phyloP scores from a whole-genome alignment of 2,888 invertebrate species.

The Hydrotaea diabolus region DNA sequence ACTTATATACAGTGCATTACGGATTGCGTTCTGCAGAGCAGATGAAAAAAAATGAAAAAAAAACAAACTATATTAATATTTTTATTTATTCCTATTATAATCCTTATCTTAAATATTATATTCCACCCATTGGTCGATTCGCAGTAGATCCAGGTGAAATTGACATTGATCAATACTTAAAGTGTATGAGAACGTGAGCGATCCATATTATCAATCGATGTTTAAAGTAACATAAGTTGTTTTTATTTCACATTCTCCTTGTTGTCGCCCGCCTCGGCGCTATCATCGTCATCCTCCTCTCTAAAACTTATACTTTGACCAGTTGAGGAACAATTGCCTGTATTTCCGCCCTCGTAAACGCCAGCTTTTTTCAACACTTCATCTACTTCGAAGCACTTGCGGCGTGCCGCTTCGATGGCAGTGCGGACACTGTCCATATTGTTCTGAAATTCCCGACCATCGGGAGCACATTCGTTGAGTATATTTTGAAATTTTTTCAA shows the following conservation, averaged over 20 bases:
- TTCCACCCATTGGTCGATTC: too few relatives aligned
- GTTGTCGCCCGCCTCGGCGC: slow-evolving; percentile 16
- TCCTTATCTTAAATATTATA: too few relatives aligned
- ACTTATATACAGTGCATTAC: too few relatives aligned
- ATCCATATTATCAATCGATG: too few relatives aligned
- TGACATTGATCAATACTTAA: too few relatives aligned
- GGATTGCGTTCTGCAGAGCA: too few relatives aligned
- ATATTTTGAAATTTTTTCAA: slow-evolving; percentile 63
- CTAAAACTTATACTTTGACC: slow-evolving; percentile 51
- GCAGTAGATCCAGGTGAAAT: too few relatives aligned
- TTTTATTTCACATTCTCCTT: slow-evolving; percentile 57
- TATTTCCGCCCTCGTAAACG: neutral
- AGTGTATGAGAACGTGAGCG: too few relatives aligned
- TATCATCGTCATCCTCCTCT: neutral
- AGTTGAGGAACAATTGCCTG: slow-evolving; percentile 26
- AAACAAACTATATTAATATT: too few relatives aligned
- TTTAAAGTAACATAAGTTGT: too few relatives aligned
- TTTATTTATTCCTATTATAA: too few relatives aligned
- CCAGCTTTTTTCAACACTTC: slow-evolving; percentile 32
- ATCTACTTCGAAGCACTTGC: slow-evolving; percentile 43
- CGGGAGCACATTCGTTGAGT: slow-evolving; percentile 55
- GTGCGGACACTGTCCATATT: slow-evolving; percentile 55
- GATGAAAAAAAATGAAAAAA: too few relatives aligned
- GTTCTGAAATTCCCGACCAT: slow-evolving; percentile 60
- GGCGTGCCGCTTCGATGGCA: slow-evolving; percentile 19